Evolutionary conservation across 2,113 vertebrate genomes (phyloP).

Genomic region (Acrocephalus arundinaceus): DNA sequence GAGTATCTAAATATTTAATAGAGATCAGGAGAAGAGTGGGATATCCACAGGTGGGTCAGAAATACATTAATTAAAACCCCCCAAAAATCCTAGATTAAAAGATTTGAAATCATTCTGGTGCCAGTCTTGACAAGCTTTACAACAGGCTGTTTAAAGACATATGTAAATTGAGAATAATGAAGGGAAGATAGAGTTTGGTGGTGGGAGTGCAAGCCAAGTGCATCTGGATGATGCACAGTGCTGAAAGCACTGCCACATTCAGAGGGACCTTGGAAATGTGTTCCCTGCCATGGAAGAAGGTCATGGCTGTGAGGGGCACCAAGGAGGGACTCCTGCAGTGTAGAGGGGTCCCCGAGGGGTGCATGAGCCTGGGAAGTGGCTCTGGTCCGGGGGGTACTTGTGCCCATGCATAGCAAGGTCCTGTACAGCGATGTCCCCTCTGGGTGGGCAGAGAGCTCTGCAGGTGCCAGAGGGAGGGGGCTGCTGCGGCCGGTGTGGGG

Average conservation of each 20-base stretch:
- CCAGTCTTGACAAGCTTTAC: background rate
- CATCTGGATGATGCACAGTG: no score
- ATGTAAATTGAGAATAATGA: background rate
- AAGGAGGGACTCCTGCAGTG: background rate
- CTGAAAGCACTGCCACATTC: background rate
- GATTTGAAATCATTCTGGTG: background rate
- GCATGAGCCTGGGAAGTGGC: background rate
- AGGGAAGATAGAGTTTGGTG: background rate
- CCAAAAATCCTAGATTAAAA: background rate
- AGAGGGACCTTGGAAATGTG: rapidly evolving
- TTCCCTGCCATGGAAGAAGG: rapidly evolving
- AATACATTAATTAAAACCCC: background rate
- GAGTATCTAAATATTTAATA: background rate
- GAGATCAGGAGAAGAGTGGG: background rate
- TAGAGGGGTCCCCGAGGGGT: background rate
- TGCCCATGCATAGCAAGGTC: rapidly evolving
- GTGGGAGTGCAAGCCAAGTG: background rate
- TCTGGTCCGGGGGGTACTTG: rapidly evolving
- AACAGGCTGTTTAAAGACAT: background rate
- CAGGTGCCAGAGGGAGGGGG: background rate
- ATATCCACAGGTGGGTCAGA: background rate
- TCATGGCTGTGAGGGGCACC: background rate
- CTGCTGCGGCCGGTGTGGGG: rapidly evolving
- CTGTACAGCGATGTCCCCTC: rapidly evolving
- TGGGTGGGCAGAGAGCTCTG: background rate